Percentiles rank a stretch among this genome's conserved stretches.
Evolutionary conservation across 1,140 invertebrate species (phyloP).

Genomic region (Sarcophaga peregrina): DNA sequence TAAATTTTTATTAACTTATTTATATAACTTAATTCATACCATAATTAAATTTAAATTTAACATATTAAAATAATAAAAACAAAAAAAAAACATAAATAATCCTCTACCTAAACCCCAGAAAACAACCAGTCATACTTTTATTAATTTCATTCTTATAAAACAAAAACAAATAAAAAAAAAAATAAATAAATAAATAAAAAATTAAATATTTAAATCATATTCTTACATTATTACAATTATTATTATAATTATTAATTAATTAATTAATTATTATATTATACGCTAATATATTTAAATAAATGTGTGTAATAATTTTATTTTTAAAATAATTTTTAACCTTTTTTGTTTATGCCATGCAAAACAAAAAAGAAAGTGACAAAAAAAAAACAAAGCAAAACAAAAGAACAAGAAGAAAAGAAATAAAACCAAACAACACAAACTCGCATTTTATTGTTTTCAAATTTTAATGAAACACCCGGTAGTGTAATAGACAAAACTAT

Average conservation of each 20-base stretch:
- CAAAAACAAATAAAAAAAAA: constrained; percentile 22
- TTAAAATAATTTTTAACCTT: constrained; percentile 35
- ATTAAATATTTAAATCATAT: constrained; percentile 38
- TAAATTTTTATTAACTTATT: constrained; percentile 54
- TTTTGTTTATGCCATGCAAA: constrained; percentile 15
- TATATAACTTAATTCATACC: constrained; percentile 26
- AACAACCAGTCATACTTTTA: constrained; percentile 1
- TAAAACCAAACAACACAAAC: constrained; percentile 32
- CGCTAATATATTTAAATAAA: constrained; percentile 45
- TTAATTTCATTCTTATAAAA: constrained; percentile 23
- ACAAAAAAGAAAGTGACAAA: constrained; percentile 25
- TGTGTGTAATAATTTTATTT: constrained; percentile 46
- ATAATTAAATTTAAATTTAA: constrained; percentile 3
- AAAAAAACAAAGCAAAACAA: neutral
- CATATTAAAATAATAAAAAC: too few relatives aligned
- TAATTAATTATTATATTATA: constrained; percentile 45
- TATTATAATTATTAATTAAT: constrained; percentile 44
- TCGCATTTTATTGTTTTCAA: constrained; percentile 36
- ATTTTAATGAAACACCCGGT: constrained; percentile 42
- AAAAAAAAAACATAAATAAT: too few relatives aligned
- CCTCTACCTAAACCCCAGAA: neutral
- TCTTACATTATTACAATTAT: constrained; percentile 42
- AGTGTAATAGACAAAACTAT: neutral
- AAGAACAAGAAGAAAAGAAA: constrained; percentile 3
- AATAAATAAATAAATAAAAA: constrained; percentile 7